phyloP scores from a whole-genome alignment of 2,113 vertebrate genomes.

The Pithys albifrons region DNA sequence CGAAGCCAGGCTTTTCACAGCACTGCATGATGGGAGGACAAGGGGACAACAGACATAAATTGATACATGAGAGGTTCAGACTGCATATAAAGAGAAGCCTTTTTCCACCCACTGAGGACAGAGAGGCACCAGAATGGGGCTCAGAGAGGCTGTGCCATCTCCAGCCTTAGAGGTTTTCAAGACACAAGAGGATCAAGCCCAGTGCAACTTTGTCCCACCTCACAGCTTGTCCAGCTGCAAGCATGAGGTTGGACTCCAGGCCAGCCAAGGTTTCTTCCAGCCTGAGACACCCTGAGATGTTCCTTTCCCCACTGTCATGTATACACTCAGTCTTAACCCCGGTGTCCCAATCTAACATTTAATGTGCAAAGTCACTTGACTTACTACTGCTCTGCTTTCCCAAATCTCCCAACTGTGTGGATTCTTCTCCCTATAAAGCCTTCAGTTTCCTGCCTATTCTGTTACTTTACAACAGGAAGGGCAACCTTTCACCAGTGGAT shows the following conservation, averaged over 20 bases:
- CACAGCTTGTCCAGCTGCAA: background rate
- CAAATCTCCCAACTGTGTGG: background rate
- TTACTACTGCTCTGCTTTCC: background rate
- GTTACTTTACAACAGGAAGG: background rate
- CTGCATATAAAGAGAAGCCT: background rate
- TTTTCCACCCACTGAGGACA: background rate
- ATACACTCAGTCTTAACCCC: fast-evolving
- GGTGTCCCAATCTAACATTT: background rate
- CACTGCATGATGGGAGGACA: background rate
- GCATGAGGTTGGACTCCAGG: background rate
- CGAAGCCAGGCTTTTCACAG: background rate
- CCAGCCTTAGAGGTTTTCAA: background rate
- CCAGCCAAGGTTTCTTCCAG: background rate
- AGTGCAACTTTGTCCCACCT: background rate
- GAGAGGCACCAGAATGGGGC: background rate
- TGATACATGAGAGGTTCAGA: background rate
- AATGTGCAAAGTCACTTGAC: background rate
- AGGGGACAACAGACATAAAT: background rate
- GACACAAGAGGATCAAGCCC: background rate
- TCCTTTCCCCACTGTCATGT: background rate
- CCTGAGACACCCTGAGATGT: background rate
- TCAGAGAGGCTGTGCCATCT: background rate
- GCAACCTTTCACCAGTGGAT: background rate
- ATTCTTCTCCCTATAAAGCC: background rate
- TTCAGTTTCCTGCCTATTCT: background rate